These are phyloP conservation scores for Chymomyza procnemis DNA, from an alignment of 2,888 invertebrate genomes.

Conservation along the genomic window DNA sequence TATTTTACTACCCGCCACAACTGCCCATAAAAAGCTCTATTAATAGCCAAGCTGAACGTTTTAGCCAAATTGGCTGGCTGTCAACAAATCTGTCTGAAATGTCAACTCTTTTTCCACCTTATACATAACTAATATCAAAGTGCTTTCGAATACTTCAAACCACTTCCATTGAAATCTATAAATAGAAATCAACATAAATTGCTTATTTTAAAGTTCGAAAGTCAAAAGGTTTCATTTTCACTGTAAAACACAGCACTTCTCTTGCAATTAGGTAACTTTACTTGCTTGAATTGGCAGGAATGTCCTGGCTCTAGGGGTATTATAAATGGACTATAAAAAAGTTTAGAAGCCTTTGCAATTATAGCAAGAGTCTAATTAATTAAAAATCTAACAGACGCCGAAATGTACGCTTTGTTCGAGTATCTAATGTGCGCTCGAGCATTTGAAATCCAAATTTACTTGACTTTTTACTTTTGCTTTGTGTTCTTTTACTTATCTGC, in stretches of 20 bases:
- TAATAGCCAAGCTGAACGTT: too few relatives aligned
- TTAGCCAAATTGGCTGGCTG: too few relatives aligned
- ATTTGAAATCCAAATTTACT: not conserved
- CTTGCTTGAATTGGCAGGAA: not conserved
- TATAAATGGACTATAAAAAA: not conserved
- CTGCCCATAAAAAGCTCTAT: too few relatives aligned
- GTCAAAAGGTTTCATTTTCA: not conserved
- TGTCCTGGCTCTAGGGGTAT: not conserved
- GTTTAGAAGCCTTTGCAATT: not conserved
- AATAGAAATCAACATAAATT: not conserved
- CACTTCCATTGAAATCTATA: too few relatives aligned
- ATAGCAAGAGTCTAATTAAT: not conserved
- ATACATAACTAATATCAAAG: too few relatives aligned
- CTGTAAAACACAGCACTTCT: not conserved
- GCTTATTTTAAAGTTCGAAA: not conserved
- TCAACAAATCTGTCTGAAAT: too few relatives aligned
- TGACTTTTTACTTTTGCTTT: not conserved
- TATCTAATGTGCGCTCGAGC: conserved; percentile 4
- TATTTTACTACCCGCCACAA: too few relatives aligned
- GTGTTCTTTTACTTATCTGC: not conserved
- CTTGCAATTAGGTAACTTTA: not conserved
- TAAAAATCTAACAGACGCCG: not conserved
- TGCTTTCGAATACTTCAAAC: too few relatives aligned
- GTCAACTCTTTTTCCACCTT: too few relatives aligned
- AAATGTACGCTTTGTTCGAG: not conserved